These are phyloP conservation scores for Sarcophaga variegata DNA, from an alignment of 2,888 invertebrate species.

Conservation along the genomic window DNA sequence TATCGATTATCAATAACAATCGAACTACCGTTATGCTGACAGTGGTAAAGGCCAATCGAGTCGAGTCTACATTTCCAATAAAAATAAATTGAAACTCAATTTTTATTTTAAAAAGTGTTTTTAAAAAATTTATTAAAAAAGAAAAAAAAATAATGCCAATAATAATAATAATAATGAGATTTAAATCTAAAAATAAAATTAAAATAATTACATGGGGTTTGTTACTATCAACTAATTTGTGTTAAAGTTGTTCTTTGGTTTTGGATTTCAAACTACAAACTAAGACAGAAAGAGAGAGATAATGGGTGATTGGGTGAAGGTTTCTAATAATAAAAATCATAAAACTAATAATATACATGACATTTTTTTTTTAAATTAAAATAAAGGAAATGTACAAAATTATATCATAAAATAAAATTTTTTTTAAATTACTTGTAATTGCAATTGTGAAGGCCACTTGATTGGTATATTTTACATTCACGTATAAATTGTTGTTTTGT, in stretches of 20 bases:
- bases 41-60: too few species aligned
- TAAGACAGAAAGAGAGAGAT: slow-evolving; percentile 36
- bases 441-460: slow-evolving; percentile 60
- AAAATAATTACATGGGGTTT: slow-evolving; percentile 20
- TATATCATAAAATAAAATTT: slow-evolving; percentile 9
- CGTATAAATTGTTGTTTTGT: not conserved
- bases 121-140: not conserved
- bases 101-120: not conserved
- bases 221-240: slow-evolving; percentile 62
- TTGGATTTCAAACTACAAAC: slow-evolving; percentile 64
- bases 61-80: too few species aligned
- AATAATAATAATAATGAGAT: slow-evolving; percentile 6
- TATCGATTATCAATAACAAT: too few species aligned
- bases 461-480: slow-evolving; percentile 32
- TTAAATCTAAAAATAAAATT: not conserved
- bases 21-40: too few species aligned
- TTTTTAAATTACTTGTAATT: slow-evolving; percentile 22
- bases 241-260: slow-evolving; percentile 68
- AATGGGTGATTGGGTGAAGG: not conserved
- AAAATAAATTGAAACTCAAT: too few species aligned
- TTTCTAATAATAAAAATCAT: not conserved
- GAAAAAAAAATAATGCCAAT: not conserved
- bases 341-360: slow-evolving; percentile 25
- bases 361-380: not conserved
- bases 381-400: not conserved